Evolutionary conservation across 2,113 vertebrate species (phyloP).

Genomic region (Bufo bufo): DNA sequence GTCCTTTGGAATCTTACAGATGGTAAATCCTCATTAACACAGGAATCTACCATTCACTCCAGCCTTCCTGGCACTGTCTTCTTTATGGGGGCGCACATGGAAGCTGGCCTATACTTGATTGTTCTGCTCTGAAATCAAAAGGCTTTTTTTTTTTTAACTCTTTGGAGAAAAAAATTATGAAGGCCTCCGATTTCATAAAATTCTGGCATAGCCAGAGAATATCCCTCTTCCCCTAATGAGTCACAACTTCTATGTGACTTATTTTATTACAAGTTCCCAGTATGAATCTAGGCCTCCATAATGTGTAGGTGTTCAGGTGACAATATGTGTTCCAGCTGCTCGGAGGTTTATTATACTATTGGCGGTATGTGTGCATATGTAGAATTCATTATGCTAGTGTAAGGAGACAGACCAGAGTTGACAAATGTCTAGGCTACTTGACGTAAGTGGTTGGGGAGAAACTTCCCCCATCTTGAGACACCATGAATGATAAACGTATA

Average conservation of each 20-base stretch:
- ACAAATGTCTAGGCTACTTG: neutral
- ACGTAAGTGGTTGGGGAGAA: neutral
- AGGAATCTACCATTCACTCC: constrained; percentile 78
- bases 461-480: neutral
- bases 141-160: constrained; percentile 69
- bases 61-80: constrained; percentile 71
- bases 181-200: constrained; percentile 75
- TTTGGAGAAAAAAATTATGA: constrained; percentile 64
- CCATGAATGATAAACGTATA: no score
- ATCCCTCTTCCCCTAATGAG: constrained; percentile 87
- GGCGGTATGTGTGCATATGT: neutral
- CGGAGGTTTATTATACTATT: neutral
- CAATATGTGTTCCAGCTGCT: neutral
- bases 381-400: neutral
- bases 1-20: constrained; percentile 83
- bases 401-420: neutral
- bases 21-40: constrained; percentile 85
- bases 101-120: constrained; percentile 69
- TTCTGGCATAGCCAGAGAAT: constrained; percentile 79
- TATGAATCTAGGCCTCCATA: neutral
- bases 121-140: constrained; percentile 72
- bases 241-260: constrained; percentile 85
- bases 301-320: neutral
- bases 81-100: constrained; percentile 72
- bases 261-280: constrained; percentile 73